These are phyloP conservation scores for Drosophila yakuba DNA, from an alignment of 1,140 invertebrate species.

Conservation along the genomic window DNA sequence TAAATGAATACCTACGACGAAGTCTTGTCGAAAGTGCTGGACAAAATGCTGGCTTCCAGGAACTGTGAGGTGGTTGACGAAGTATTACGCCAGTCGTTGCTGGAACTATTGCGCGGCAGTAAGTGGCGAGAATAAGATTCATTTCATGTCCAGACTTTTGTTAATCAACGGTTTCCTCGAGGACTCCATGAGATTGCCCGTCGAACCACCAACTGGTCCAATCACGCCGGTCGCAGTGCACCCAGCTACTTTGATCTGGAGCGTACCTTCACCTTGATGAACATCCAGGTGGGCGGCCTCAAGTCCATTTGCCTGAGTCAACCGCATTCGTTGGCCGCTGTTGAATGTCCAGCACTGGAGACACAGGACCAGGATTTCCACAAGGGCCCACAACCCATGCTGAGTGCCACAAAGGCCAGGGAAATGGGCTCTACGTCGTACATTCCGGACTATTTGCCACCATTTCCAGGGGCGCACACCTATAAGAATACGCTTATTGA, in stretches of 20 bases:
- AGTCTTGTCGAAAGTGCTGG: slow-evolving; percentile 11
- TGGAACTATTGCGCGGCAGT: slow-evolving; percentile 26
- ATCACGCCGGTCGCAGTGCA: slow-evolving; percentile 38
- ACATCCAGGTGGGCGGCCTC: slow-evolving; percentile 12
- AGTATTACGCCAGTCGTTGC: slow-evolving; percentile 8
- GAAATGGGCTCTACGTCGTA: slow-evolving; percentile 1
- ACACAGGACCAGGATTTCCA: slow-evolving; percentile 27
- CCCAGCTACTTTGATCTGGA: slow-evolving; percentile 57
- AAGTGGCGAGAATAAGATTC: slow-evolving; percentile 9
- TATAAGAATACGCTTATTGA: slow-evolving; percentile 27
- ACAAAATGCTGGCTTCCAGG: slow-evolving; percentile 20
- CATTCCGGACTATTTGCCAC: slow-evolving; percentile 47
- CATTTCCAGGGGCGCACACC: slow-evolving; percentile 50
- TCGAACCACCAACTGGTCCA: slow-evolving; percentile 4
- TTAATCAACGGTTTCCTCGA: background rate
- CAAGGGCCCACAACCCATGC: background rate
- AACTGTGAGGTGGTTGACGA: background rate
- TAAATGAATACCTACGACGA: slow-evolving; percentile 43
- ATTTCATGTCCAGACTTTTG: too few relatives aligned
- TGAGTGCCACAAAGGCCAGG: background rate
- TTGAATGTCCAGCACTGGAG: background rate
- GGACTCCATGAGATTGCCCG: slow-evolving; percentile 29
- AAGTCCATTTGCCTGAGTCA: background rate
- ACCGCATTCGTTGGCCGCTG: too few relatives aligned
- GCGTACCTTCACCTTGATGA: slow-evolving; percentile 26